Percentiles rank a stretch among this genome's conserved stretches.
These are phyloP conservation scores for Lasioglossum villosulum DNA, from an alignment of 2,888 invertebrate species.

Conservation along the genomic window DNA sequence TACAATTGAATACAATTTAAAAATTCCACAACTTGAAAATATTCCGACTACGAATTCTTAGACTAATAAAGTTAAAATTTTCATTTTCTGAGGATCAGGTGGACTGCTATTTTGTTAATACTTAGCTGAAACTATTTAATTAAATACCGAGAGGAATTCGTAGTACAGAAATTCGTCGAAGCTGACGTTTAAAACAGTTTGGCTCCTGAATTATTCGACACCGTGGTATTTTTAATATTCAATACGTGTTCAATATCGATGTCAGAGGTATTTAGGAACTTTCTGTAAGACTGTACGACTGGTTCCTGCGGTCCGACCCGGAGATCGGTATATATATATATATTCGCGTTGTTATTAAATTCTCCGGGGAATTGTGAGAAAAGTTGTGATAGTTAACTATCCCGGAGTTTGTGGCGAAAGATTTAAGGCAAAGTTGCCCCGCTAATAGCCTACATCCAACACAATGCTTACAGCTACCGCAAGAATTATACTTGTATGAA, in stretches of 20 bases:
- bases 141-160: not conserved
- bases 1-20: not conserved
- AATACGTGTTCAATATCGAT: not conserved
- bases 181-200: not conserved
- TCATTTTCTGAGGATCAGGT: not conserved
- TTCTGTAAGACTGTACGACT: conserved; percentile 19
- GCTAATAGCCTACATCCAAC: conserved; percentile 39
- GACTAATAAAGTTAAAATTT: not conserved
- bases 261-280: conserved; percentile 22
- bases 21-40: not conserved
- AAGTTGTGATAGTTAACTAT: conserved; percentile 35
- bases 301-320: conserved; percentile 3
- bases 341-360: conserved; percentile 39
- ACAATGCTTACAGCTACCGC: conserved; percentile 13
- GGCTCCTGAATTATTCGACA: not conserved
- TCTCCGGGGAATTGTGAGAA: conserved; percentile 24
- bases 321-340: conserved; percentile 2
- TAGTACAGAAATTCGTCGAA: not conserved
- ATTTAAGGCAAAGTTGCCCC: conserved; percentile 36
- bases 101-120: not conserved
- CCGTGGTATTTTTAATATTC: not conserved
- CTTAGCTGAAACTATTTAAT: not conserved
- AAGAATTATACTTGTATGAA: conserved; percentile 30
- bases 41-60: not conserved
- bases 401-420: conserved; percentile 37